A percentile compares a stretch with the other conserved stretches of the same genome.
Evolutionary conservation across 2,797 vertebrate species (phyloP).

Genomic region (Passerculus sandwichensis): DNA sequence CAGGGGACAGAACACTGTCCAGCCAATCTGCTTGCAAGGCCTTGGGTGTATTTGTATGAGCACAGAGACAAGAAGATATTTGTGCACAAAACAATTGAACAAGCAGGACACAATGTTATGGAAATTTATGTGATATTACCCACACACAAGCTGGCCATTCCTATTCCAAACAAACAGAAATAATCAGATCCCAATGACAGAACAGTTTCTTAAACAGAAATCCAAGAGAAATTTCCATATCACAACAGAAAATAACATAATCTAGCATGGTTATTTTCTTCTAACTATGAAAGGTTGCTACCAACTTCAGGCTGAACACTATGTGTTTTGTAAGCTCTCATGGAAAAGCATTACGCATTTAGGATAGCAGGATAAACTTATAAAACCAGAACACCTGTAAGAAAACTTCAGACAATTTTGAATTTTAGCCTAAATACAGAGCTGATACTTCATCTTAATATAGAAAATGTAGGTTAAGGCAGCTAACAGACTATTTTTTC

Average conservation of each 20-base stretch:
- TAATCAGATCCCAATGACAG: neutral
- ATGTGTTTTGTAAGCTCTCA: neutral
- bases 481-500: neutral
- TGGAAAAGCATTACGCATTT: neutral
- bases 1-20: neutral
- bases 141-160: neutral
- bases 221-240: neutral
- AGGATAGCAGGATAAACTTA: neutral
- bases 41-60: neutral
- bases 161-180: neutral
- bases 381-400: neutral
- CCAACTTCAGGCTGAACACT: neutral
- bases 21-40: neutral
- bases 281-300: neutral
- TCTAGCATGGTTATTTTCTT: rapidly evolving
- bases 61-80: neutral
- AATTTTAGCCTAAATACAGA: neutral
- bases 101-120: neutral
- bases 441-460: neutral
- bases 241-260: neutral
- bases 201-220: neutral
- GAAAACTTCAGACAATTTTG: neutral
- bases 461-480: neutral
- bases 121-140: neutral
- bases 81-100: neutral